These are phyloP conservation scores for Calyptomena viridis DNA, from an alignment of 2,113 vertebrate species.

Conservation along the genomic window DNA sequence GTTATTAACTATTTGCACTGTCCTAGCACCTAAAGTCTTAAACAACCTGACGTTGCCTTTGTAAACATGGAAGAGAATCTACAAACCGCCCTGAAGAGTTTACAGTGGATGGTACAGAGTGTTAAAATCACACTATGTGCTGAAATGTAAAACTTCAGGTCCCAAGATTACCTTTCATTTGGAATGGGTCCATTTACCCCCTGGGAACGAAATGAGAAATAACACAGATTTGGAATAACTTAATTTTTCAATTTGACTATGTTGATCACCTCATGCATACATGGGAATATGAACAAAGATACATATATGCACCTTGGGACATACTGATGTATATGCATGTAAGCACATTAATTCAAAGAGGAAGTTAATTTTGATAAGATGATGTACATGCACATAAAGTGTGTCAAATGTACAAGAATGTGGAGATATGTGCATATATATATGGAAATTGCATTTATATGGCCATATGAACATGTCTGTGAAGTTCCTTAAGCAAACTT, in stretches of 20 bases:
- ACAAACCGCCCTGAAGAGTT: neutral
- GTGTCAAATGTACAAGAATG: neutral
- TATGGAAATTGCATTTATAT: neutral
- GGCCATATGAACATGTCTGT: neutral
- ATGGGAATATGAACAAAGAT: slow-evolving; percentile 36
- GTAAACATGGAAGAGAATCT: neutral
- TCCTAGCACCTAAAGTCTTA: neutral
- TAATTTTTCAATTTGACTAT: slow-evolving; percentile 41
- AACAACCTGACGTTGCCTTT: neutral
- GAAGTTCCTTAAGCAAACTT: neutral
- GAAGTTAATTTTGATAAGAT: slow-evolving; percentile 30
- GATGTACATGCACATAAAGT: neutral
- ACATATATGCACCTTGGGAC: slow-evolving; percentile 15
- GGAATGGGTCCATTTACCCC: slow-evolving; percentile 18
- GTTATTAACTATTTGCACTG: neutral
- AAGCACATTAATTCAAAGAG: slow-evolving; percentile 39
- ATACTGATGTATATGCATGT: neutral
- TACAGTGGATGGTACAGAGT: neutral
- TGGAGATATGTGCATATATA: neutral
- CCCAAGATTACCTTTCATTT: slow-evolving; percentile 60
- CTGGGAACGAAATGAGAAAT: neutral
- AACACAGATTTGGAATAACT: neutral
- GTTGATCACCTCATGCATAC: slow-evolving; percentile 36
- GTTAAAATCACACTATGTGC: neutral
- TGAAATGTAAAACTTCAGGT: slow-evolving; percentile 23